Base-by-base conservation (phyloP, 2,113 vertebrate genomes). In the Sylvietta virens region DNA sequence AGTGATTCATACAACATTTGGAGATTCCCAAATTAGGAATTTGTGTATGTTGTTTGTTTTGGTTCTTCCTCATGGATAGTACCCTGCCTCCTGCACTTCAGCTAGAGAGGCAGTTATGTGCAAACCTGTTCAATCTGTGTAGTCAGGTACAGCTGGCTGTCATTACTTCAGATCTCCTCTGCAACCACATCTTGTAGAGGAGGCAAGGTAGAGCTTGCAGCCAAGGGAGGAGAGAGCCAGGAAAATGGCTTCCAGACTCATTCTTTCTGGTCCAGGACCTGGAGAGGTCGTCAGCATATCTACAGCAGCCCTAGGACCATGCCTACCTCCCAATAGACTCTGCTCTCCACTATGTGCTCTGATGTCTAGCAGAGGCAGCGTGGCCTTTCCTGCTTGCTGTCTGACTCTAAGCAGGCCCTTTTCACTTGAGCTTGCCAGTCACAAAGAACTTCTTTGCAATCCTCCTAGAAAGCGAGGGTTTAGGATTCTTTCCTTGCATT, bases 281-380 rank as follows among this genome's bases (percentile, higher is more conserved):
- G 17, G 7, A 81, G n/a, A 51, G 15, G 7, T 65, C 2, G 2
- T 82, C 18, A 47, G 18, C 27, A 16, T 15, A 14, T 10, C 40
- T 53, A 14, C 7, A 37, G 13, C 13, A 61, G 16, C 15, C 27
- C 20, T 30, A 28, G 31, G 7, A 60, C 10, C 21, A 10, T 9
- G 1, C 12, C 11, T 50, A 7, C 19, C 47, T 73, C 81, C 73
- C 44, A 73, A 9, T 2, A 51, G 4, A 19, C 42, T 44, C 4
- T 1, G 12, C 0, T 0, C 11, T 37, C 16, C 3, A 13, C 9
- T 4, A 3, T 13, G 20, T 1, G 0, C 24, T 31, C 40, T 11
- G 22, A 33, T 8, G 11, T 22, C 21, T 15, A 10, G 7, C 33
- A 57, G 50, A 30, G 13, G 9, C 19, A 72, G 9, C 9, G 12